phyloP scores from a whole-genome alignment of 2,113 vertebrate species.

The Myanophis thanlyinensis region DNA sequence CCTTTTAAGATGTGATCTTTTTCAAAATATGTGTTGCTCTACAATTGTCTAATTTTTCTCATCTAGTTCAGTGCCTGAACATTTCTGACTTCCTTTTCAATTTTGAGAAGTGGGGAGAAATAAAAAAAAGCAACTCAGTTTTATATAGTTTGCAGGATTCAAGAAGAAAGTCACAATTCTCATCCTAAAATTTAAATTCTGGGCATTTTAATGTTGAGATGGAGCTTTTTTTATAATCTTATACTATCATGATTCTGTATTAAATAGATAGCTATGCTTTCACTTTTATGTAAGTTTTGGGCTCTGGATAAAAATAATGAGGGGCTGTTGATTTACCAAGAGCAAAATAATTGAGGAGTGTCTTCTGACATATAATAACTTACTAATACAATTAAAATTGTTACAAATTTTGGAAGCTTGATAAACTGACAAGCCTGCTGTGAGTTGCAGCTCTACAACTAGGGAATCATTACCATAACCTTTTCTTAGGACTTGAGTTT shows the following conservation, averaged over 20 bases:
- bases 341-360: neutral
- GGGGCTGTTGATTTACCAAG: neutral
- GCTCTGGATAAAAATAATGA: neutral
- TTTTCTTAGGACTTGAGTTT: neutral
- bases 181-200: neutral
- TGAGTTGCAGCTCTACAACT: neutral
- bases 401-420: neutral
- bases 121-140: neutral
- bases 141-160: neutral
- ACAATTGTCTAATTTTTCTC: neutral
- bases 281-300: neutral
- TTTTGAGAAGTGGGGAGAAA: neutral
- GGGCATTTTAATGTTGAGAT: neutral
- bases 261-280: neutral
- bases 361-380: neutral
- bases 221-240: neutral
- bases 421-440: neutral
- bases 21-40: neutral
- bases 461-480: neutral
- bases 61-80: neutral
- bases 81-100: neutral
- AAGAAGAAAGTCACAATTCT: neutral
- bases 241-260: neutral
- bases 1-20: neutral
- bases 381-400: neutral